phyloP scores from a whole-genome alignment of 2,797 vertebrate genomes.

The Hoplostethus mediterraneus region DNA sequence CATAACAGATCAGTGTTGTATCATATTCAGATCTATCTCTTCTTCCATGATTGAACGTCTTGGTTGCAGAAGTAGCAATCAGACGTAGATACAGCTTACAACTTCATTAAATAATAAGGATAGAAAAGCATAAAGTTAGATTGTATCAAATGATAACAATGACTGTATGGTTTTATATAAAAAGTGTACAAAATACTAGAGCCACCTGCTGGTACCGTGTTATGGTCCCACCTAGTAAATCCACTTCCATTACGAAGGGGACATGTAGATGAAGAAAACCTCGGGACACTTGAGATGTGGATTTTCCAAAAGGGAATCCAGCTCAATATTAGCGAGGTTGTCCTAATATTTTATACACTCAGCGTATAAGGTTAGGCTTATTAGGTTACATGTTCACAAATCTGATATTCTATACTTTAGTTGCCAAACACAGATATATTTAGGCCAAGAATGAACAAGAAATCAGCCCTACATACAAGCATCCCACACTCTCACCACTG shows the following conservation, averaged over 20 bases:
- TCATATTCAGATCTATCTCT: background rate
- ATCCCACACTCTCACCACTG: conserved; percentile 32
- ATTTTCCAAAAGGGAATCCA: background rate
- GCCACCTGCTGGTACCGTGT: background rate
- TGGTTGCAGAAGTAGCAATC: background rate
- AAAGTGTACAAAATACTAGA: background rate
- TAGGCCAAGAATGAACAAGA: conserved; percentile 47
- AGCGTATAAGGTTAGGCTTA: background rate
- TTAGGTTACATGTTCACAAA: background rate
- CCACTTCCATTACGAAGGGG: background rate
- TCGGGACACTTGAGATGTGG: no score
- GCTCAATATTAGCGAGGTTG: background rate
- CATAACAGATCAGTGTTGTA: background rate
- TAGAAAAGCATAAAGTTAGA: background rate
- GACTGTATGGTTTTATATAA: background rate
- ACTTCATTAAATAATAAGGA: background rate
- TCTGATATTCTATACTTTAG: background rate
- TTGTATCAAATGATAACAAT: background rate
- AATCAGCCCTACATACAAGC: conserved; percentile 50
- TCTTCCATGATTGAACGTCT: background rate
- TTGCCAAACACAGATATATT: conserved; percentile 44
- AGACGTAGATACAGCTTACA: no score
- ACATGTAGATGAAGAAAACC: background rate
- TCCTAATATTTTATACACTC: background rate
- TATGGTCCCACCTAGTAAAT: background rate